These are phyloP conservation scores for Echinometra lucunter DNA, from an alignment of 53 echinoderm and acorn worm species.

Conservation along the genomic window DNA sequence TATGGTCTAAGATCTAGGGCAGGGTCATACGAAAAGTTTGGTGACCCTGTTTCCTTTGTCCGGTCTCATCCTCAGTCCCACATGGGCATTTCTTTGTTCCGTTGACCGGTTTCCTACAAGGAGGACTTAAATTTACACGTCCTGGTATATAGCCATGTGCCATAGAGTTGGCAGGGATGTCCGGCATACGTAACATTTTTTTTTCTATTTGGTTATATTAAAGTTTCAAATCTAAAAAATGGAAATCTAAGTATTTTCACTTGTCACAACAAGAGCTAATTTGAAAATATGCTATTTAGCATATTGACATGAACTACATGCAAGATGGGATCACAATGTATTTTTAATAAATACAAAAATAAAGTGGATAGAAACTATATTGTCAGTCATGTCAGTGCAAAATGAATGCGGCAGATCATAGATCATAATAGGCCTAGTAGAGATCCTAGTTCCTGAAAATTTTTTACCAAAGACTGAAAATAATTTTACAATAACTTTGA, in stretches of 20 bases:
- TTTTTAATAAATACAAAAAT: too few relatives aligned
- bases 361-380: too few relatives aligned
- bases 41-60: constrained; percentile 37
- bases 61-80: constrained; percentile 15
- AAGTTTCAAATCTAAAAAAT: not conserved
- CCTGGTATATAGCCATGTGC: not conserved
- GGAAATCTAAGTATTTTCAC: not conserved
- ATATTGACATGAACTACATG: too few relatives aligned
- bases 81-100: constrained; percentile 20
- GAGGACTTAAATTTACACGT: constrained; percentile 9
- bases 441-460: too few relatives aligned
- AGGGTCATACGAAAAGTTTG: not conserved
- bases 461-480: too few relatives aligned
- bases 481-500: too few relatives aligned
- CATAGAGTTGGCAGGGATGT: not conserved
- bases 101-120: constrained; percentile 9
- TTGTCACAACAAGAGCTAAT: too few relatives aligned
- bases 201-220: not conserved
- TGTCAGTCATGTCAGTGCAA: too few relatives aligned
- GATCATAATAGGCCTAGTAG: too few relatives aligned
- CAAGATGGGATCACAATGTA: too few relatives aligned
- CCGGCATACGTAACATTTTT: not conserved
- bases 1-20: constrained; percentile 1
- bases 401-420: too few relatives aligned
- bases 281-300: too few relatives aligned